Conservation (phyloP, 2,888 invertebrate species). For the Trichopria drosophilae region DNA sequence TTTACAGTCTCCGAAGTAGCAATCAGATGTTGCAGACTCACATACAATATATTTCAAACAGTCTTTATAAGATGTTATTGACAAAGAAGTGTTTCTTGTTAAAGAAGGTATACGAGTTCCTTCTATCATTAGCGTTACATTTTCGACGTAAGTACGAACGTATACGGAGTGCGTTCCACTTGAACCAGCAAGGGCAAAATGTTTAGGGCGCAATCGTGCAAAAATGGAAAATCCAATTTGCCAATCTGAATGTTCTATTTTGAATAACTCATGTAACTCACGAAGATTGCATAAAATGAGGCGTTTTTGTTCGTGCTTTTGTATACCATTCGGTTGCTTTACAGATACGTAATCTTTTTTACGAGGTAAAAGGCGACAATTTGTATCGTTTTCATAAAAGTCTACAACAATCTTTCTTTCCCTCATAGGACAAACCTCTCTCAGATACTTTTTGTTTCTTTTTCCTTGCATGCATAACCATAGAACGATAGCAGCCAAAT, state of each 20-base stretch:
- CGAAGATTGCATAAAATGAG: conserved; percentile 3
- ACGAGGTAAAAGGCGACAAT: background rate
- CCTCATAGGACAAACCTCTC: background rate
- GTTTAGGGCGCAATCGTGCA: background rate
- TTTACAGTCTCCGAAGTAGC: conserved; percentile 2
- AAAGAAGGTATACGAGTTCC: conserved; percentile 1
- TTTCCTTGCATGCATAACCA: background rate
- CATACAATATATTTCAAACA: conserved; percentile 4
- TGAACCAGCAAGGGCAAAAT: conserved; percentile 1
- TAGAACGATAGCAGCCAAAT: background rate
- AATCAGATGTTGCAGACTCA: background rate
- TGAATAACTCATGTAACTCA: conserved; percentile 1
- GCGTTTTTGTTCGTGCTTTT: background rate
- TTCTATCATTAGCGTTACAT: conserved; percentile 1
- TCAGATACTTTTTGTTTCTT: background rate
- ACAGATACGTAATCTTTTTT: conserved; percentile 4
- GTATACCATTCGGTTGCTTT: background rate
- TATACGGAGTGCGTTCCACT: too few relatives aligned
- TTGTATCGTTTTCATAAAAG: conserved; percentile 2
- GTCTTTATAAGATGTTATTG: conserved; percentile 3
- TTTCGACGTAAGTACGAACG: conserved; percentile 3
- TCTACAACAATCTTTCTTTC: background rate
- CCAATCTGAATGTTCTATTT: background rate
- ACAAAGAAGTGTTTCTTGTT: conserved; percentile 1
- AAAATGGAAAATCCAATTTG: too few relatives aligned